Conservation (phyloP, 2,797 vertebrate genomes). For the Eospalax fontanierii region DNA sequence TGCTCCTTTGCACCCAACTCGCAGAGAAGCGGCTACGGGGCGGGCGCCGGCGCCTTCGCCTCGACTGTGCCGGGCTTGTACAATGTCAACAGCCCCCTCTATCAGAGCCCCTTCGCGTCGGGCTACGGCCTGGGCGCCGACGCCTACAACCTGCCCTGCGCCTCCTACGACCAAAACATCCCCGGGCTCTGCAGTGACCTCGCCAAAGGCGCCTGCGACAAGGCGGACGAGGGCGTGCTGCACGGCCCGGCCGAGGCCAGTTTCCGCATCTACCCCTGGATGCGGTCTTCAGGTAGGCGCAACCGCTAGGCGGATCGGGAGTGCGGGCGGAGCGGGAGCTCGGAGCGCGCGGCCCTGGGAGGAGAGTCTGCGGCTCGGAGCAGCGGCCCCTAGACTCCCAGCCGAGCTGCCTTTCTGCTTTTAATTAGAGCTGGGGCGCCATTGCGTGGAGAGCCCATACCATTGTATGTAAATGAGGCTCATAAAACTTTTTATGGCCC, state of each 20-base stretch:
- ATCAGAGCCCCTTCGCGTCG: constrained; percentile 92
- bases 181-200: constrained; percentile 93
- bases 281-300: constrained; percentile 95
- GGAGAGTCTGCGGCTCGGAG: constrained; percentile 30
- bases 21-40: constrained; percentile 93
- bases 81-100: constrained; percentile 93
- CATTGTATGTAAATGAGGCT: constrained; percentile 96
- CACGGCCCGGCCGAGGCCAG: constrained; percentile 92
- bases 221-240: constrained; percentile 92
- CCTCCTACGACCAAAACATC: constrained; percentile 94
- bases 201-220: constrained; percentile 93
- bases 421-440: constrained; percentile 94
- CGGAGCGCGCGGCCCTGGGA: constrained; percentile 58
- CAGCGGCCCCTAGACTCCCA: constrained; percentile 81
- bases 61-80: constrained; percentile 94
- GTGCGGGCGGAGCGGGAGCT: constrained; percentile 81
- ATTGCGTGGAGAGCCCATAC: constrained; percentile 91
- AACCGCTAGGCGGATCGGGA: constrained; percentile 79
- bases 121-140: constrained; percentile 93
- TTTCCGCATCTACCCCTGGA: constrained; percentile 96
- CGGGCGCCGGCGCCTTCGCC: constrained; percentile 91
- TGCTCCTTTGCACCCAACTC: constrained; percentile 93
- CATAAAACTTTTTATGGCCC: constrained; percentile 97
- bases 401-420: constrained; percentile 91
- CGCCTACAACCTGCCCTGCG: constrained; percentile 92